Base-by-base conservation (phyloP, 2,888 invertebrate genomes). In the Orgyia antiqua region DNA sequence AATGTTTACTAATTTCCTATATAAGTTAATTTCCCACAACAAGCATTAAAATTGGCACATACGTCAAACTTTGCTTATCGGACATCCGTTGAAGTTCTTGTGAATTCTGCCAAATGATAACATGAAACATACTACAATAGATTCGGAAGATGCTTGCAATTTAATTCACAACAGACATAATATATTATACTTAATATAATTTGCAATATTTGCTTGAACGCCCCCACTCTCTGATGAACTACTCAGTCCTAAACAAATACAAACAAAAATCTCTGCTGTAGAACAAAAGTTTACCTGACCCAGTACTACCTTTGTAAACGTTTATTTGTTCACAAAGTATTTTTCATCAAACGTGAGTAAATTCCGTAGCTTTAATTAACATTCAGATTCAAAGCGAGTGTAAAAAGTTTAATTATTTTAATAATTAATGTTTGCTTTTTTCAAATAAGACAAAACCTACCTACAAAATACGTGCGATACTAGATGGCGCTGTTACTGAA, bases 181-280 rank as follows among this genome's bases (percentile, higher is more conserved):
- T 27, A 33, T 39, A 36, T 3, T 39, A 39, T 40, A 46, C 38
- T 38, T 39, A 45, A 41, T 38, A 8, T 32, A 27, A 30, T 12
- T 26, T 18, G 39, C 35, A 37, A 48, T 58, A 44, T 58, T 56
- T 54, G 41, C 36, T 21, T 34, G 18, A 30, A 39, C 37, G 23
- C 37, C 20, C 49, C 50, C 54, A 57, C 58, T 58, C n/a, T n/a
- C 59, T 64, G 66, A 65, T 63, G 64, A 68, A 70, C 64, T 62
- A 51, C 55, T 50, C 54, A 42, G 67, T 71, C 75, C 75, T 75
- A 69, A 74, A 64, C 63, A 70, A 76, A 75, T 68, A 65, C 36
- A 57, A 62, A 60, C 63, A 67, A 55, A 59, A 53, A 58, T 42
- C 51, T 42, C 32, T 32, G 12, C 42, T 31, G 27, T 31, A 36